Evolutionary conservation across 2,797 vertebrate species (phyloP).

Genomic region (Coluber constrictor): DNA sequence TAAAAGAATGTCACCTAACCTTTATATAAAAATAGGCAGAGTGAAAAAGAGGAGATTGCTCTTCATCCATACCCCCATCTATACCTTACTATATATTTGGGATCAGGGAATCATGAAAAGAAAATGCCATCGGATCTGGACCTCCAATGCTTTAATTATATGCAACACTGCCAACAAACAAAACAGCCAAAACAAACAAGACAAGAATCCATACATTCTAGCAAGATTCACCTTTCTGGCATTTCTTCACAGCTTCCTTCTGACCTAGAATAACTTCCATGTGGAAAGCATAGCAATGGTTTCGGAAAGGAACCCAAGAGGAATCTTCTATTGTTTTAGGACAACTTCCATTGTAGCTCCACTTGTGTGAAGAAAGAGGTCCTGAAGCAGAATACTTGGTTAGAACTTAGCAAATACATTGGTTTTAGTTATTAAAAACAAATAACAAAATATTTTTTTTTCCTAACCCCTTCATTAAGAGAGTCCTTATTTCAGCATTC

Average conservation of each 20-base stretch:
- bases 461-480: background rate
- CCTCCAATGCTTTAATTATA: background rate
- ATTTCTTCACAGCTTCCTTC: conserved; percentile 82
- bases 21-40: background rate
- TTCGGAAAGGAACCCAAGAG: conserved; percentile 89
- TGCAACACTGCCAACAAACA: background rate
- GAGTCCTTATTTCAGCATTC: background rate
- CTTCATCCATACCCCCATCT: background rate
- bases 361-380: conserved; percentile 67
- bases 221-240: conserved; percentile 79
- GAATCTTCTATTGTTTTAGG: conserved; percentile 82
- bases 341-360: conserved; percentile 82
- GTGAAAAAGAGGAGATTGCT: background rate
- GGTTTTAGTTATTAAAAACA: background rate
- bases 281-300: conserved; percentile 94
- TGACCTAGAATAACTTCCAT: conserved; percentile 83
- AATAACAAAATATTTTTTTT: background rate
- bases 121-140: background rate
- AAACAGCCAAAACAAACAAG: background rate
- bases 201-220: background rate
- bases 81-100: background rate
- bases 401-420: background rate
- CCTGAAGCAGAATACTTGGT: conserved; percentile 50
- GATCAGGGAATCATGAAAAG: background rate
- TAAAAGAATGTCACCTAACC: background rate